Conservation (phyloP, 2,797 vertebrate species). For the Tenualosa ilisha region DNA sequence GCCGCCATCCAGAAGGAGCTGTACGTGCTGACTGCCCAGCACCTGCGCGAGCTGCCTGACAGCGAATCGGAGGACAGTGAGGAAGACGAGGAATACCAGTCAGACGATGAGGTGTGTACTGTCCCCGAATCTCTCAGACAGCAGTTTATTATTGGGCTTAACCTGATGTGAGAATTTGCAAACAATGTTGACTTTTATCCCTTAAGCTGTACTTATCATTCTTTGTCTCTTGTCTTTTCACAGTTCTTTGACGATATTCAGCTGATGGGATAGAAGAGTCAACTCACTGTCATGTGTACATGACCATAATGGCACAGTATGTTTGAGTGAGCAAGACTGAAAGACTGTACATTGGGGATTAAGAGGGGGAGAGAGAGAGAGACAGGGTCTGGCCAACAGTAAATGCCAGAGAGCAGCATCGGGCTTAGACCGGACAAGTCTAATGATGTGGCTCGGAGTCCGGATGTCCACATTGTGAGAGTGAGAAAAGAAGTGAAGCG, state of each 20-base stretch:
- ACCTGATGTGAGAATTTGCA: background rate
- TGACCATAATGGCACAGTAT: background rate
- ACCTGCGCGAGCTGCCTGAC: conserved; percentile 86
- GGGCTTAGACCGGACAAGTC: background rate
- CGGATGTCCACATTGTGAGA: background rate
- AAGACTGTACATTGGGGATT: background rate
- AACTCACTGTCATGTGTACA: background rate
- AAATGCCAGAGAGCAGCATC: background rate
- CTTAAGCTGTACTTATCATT: background rate
- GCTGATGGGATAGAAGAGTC: conserved; percentile 70
- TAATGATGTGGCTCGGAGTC: background rate
- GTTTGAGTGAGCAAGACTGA: background rate
- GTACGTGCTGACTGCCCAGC: conserved; percentile 76
- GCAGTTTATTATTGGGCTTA: background rate
- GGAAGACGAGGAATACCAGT: conserved; percentile 52
- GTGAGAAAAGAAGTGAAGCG: conserved; percentile 4
- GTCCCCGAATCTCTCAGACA: background rate
- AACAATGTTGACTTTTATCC: background rate
- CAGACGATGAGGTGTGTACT: conserved; percentile 64
- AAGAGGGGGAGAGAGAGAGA: background rate
- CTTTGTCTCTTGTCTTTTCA: conserved; percentile 10
- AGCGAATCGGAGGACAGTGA: conserved; percentile 90
- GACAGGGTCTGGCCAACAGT: background rate
- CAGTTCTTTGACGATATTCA: conserved; percentile 79
- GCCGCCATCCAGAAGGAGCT: conserved; percentile 83